A percentile compares a stretch with the other conserved stretches of the same genome.
These are phyloP conservation scores for Condylura cristata DNA, from an alignment of 2,113 vertebrate genomes.

Conservation along the genomic window DNA sequence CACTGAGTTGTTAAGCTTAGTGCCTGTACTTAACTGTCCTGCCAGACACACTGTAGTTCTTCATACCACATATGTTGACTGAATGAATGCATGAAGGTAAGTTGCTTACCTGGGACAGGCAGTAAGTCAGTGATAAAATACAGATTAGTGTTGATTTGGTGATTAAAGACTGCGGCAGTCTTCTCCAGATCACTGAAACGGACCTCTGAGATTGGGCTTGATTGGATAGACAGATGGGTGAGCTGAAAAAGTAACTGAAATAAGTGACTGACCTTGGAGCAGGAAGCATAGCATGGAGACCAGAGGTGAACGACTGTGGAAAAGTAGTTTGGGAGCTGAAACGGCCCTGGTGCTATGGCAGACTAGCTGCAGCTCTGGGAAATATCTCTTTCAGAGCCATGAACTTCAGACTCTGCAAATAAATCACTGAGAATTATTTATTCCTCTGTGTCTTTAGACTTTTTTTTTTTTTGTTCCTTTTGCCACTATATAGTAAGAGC, in stretches of 20 bases:
- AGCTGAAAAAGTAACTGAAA: background rate
- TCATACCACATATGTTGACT: background rate
- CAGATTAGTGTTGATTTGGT: background rate
- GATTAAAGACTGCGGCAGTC: background rate
- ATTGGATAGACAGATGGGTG: background rate
- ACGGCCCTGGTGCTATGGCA: slow-evolving; percentile 31
- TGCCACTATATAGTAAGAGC: slow-evolving; percentile 25
- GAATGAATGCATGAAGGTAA: background rate
- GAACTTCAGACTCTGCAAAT: slow-evolving; percentile 66
- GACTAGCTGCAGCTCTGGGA: slow-evolving; percentile 63
- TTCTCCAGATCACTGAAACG: background rate
- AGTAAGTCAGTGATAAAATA: background rate
- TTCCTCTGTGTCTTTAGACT: slow-evolving; percentile 53
- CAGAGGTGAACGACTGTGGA: background rate
- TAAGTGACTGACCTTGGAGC: background rate
- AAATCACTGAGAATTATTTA: slow-evolving; percentile 78
- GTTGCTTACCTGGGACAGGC: background rate
- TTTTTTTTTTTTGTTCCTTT: background rate
- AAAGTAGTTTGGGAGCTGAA: background rate
- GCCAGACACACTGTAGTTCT: background rate
- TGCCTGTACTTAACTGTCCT: too few relatives aligned
- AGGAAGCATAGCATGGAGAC: background rate
- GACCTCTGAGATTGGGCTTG: background rate
- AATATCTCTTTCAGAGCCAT: slow-evolving; percentile 70
- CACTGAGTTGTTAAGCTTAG: background rate